phyloP scores from a whole-genome alignment of 2,113 vertebrate genomes.

The Capreolus pygargus region DNA sequence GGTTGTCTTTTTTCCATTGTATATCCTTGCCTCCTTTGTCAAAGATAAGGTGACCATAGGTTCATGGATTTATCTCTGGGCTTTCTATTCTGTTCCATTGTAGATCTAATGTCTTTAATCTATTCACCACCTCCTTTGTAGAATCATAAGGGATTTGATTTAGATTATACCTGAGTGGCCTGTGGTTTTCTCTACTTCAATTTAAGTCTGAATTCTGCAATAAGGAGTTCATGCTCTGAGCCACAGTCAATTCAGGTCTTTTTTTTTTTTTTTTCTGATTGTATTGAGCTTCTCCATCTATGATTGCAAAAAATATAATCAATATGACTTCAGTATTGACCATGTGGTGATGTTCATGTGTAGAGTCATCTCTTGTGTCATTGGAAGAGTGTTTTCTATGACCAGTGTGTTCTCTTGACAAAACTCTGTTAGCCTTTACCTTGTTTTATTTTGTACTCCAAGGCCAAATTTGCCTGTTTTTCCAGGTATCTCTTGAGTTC shows the following conservation, averaged over 20 bases:
- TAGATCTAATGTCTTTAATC: not conserved
- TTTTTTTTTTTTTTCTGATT: not conserved
- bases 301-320: not conserved
- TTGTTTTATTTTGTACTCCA: not conserved
- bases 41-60: no score
- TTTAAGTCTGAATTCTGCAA: not conserved
- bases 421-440: not conserved
- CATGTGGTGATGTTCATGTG: not conserved
- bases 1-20: no score
- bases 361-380: not conserved
- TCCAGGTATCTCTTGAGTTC: not conserved
- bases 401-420: not conserved
- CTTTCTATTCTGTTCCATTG: no score
- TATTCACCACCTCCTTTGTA: not conserved
- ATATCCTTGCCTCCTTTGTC: no score
- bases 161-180: not conserved
- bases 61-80: no score
- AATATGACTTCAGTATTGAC: not conserved
- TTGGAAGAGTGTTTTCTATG: not conserved
- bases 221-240: not conserved
- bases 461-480: not conserved
- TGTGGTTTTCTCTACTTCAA: not conserved
- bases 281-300: not conserved
- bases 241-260: not conserved
- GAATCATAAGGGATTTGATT: not conserved